Conservation (phyloP, 2,888 invertebrate species). For the Halocaridina rubra region DNA sequence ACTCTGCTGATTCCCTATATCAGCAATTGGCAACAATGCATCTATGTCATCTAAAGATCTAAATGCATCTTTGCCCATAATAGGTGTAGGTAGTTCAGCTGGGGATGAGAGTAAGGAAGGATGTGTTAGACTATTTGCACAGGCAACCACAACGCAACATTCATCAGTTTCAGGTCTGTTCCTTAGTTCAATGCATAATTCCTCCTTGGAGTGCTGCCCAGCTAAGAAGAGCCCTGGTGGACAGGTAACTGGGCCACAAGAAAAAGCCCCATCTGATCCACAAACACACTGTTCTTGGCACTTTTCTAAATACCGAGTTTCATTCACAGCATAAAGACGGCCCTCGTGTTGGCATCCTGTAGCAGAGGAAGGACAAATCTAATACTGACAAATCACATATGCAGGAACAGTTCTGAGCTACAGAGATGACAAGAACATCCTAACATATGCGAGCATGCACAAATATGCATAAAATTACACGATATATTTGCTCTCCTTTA, state of each 20-base stretch:
- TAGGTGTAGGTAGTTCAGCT: background rate
- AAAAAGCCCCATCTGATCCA: slow-evolving; percentile 27
- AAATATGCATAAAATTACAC: no score
- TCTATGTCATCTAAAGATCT: no score
- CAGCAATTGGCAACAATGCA: background rate
- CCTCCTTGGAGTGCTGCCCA: slow-evolving; percentile 48
- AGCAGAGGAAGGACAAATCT: slow-evolving; percentile 23
- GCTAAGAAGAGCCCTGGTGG: slow-evolving; percentile 36
- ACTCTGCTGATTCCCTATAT: background rate
- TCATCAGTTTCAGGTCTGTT: slow-evolving; percentile 51
- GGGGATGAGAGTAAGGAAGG: slow-evolving; percentile 16
- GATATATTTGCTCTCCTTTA: no score
- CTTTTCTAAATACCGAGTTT: slow-evolving; percentile 21
- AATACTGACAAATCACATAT: no score
- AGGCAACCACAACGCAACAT: slow-evolving; percentile 52
- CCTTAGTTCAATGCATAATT: slow-evolving; percentile 47
- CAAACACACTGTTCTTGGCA: slow-evolving; percentile 47
- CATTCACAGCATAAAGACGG: slow-evolving; percentile 34
- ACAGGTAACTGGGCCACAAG: slow-evolving; percentile 35
- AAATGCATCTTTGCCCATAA: background rate
- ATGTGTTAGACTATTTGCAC: slow-evolving; percentile 30
- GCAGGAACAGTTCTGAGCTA: no score
- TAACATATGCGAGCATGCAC: no score
- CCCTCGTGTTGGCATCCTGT: slow-evolving; percentile 47
- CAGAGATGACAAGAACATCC: no score